Base-by-base conservation (phyloP, 2,888 invertebrate species). In the Chloromyia formosa region DNA sequence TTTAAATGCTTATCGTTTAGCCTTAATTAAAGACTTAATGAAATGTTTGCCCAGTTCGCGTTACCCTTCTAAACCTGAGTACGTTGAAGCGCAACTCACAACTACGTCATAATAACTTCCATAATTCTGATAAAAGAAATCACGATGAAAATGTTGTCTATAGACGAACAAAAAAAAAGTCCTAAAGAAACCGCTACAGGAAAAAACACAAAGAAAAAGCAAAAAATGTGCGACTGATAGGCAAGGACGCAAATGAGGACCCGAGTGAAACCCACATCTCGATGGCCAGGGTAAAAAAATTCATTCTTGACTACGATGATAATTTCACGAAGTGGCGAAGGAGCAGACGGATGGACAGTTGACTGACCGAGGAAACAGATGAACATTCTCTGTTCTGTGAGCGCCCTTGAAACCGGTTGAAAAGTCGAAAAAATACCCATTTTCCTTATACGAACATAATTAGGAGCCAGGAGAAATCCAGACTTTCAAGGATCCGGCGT, bases 401-500 rank as follows among this genome's bases (percentile, higher is more conserved):
- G 16, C 22, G 49, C 35, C 42, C 49, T 49, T 49, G 66, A 66
- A 66, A 49, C 45, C 45, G 12, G 49, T 66, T 66, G 49, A 66
- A 66, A 66, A 49, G 45, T 23, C 66, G 23, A 18, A 27, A 40
- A n/a, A 22, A n/a, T 20, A 35, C 27, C 2, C 7, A 22, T 35
- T 62, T 62, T 40, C 16, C 49, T 66, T 66, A 66, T 66, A 12
- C 66, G 66, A 66, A 58, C 58, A 71, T 71, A 71, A 71, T 71
- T 71, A 71, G 71, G 56, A 71, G 22, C 42, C 49, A 49, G 40
- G 40, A 71, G 71, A 23, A 22, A 53, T 53, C 56, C 56, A 10
- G 71, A 71, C 71, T 49, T 66, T 40, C 56, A 71, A 71, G 56
- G 56, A 56, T 35, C 27, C 56, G 71, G 40, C n/a, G n/a, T 35